Conservation (phyloP, 2,113 vertebrate genomes). For the Bos taurus region DNA sequence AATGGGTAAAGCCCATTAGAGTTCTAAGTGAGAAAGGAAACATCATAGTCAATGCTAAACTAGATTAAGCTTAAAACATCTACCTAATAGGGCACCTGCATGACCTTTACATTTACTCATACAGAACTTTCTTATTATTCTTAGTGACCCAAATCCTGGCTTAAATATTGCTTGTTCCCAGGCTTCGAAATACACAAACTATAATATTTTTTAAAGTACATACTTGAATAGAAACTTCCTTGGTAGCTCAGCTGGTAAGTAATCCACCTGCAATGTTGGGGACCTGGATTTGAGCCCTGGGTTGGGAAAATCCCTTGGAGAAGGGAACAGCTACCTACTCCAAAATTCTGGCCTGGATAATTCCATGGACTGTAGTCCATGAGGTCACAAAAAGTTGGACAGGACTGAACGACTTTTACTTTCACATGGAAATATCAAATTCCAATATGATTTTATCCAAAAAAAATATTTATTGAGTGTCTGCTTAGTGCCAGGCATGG, state of each 20-base stretch:
- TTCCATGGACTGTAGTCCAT: background rate
- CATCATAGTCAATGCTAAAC: background rate
- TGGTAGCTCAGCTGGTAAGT: background rate
- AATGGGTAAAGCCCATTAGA: background rate
- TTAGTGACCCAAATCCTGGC: background rate
- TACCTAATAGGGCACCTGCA: background rate
- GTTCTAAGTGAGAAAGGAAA: background rate
- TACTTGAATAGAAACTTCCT: background rate
- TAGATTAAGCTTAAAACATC: background rate
- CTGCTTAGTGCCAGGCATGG: background rate
- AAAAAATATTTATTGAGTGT: background rate
- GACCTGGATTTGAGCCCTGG: background rate
- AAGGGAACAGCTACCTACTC: background rate
- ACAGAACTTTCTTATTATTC: background rate
- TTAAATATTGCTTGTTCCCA: background rate
- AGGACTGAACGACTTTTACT: rapidly evolving
- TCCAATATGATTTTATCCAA: background rate
- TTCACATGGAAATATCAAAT: background rate
- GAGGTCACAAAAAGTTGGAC: background rate
- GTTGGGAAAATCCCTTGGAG: background rate
- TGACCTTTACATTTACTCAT: background rate
- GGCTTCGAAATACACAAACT: background rate
- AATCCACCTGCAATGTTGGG: background rate
- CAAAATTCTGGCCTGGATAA: background rate
- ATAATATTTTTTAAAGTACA: background rate